Evolutionary conservation across 2,113 vertebrate species (phyloP).

Genomic region (Ctenodactylus gundi): DNA sequence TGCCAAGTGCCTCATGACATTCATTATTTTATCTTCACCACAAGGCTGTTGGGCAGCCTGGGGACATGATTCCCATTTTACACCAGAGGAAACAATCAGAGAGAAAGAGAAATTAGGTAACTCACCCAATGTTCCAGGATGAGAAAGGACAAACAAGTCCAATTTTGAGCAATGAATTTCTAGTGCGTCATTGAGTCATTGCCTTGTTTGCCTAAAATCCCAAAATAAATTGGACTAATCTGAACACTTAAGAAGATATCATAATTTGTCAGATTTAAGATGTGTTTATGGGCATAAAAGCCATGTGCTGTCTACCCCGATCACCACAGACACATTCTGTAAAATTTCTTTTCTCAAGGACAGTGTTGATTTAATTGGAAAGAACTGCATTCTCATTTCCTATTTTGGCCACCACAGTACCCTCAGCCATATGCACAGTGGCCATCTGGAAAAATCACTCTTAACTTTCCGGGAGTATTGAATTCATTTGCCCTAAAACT

Average conservation of each 20-base stretch:
- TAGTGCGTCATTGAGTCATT: slow-evolving; percentile 10
- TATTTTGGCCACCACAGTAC: slow-evolving; percentile 60
- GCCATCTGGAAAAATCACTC: slow-evolving; percentile 76
- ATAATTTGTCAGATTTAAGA: slow-evolving; percentile 49
- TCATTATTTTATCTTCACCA: slow-evolving; percentile 66
- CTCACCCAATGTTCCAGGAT: slow-evolving; percentile 62
- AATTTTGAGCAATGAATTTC: slow-evolving; percentile 59
- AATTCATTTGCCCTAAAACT: slow-evolving; percentile 42
- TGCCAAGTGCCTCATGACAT: slow-evolving; percentile 51
- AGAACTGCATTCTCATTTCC: slow-evolving; percentile 62
- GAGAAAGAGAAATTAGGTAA: slow-evolving; percentile 66
- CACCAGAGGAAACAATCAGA: slow-evolving; percentile 66
- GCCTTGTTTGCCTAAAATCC: slow-evolving; percentile 41
- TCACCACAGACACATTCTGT: neutral
- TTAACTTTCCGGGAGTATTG: slow-evolving; percentile 44
- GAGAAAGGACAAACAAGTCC: slow-evolving; percentile 52
- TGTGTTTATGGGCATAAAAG: neutral
- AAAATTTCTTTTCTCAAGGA: slow-evolving; percentile 72
- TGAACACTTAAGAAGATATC: slow-evolving; percentile 38
- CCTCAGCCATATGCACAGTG: slow-evolving; percentile 48
- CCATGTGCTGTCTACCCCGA: slow-evolving; percentile 19
- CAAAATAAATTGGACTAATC: slow-evolving; percentile 56
- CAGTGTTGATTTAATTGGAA: slow-evolving; percentile 65
- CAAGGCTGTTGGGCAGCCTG: slow-evolving; percentile 60
- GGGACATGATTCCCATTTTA: slow-evolving; percentile 63